A percentile compares a stretch with the other conserved stretches of the same genome.
Conservation (phyloP, 2,888 invertebrate species). For the Notocelia uddmanniana region DNA sequence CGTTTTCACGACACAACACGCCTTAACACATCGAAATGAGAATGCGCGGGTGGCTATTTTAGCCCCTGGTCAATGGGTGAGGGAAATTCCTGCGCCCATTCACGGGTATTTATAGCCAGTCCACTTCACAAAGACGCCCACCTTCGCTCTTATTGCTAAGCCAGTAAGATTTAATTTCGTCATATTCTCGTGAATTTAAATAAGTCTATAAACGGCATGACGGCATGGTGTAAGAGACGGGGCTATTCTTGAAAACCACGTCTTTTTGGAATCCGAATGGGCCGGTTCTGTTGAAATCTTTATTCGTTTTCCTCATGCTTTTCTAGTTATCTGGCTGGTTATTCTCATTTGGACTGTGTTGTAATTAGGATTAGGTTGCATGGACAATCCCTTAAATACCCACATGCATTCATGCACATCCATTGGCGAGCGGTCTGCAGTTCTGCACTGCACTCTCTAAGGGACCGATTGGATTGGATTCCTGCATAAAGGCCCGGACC, state of each 20-base stretch:
- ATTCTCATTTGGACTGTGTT: not conserved
- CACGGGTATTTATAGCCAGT: conserved; percentile 43
- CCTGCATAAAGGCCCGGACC: no score
- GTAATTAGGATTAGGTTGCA: not conserved
- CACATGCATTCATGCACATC: no score
- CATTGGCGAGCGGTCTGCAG: no score
- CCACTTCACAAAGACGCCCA: not conserved
- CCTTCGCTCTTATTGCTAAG: not conserved
- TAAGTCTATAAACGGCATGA: not conserved
- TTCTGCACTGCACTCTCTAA: no score
- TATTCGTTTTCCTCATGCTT: conserved; percentile 7
- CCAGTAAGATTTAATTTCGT: not conserved
- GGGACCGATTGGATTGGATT: no score
- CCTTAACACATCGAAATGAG: conserved; percentile 14
- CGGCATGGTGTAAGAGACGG: not conserved
- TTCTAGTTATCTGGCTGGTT: conserved; percentile 1
- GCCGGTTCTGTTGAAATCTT: conserved; percentile 13
- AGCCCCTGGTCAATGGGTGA: conserved; percentile 50
- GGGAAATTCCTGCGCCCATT: conserved; percentile 56
- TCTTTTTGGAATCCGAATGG: conserved; percentile 1
- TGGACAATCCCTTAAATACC: not conserved
- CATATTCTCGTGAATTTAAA: not conserved
- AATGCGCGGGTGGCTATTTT: conserved; percentile 46
- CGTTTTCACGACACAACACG: not conserved
- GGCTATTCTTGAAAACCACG: not conserved